A percentile compares a stretch with the other conserved stretches of the same genome.
Conservation (phyloP, 2,888 invertebrate genomes). For the Aporophyla nigra region DNA sequence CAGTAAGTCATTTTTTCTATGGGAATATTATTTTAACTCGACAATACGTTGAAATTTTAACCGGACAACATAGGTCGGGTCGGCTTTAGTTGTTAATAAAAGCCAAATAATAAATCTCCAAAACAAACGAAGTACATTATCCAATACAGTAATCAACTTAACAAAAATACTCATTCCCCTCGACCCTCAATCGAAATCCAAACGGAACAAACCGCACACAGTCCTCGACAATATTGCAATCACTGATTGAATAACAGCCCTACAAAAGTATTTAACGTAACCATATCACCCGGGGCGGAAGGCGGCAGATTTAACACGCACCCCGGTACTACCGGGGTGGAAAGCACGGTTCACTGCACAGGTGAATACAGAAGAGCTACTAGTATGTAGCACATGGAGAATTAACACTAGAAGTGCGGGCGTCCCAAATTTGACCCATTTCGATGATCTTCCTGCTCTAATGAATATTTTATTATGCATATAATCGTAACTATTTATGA, state of each 20-base stretch:
- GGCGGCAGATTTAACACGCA: constrained; percentile 51
- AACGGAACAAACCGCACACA: constrained; percentile 35
- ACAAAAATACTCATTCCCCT: neutral
- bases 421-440: too few species aligned
- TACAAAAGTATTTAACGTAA: constrained; percentile 53
- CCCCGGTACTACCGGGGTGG: constrained; percentile 32
- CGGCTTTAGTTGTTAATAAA: too few species aligned
- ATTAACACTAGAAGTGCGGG: too few species aligned
- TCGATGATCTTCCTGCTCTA: too few species aligned
- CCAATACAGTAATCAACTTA: neutral
- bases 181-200: constrained; percentile 11
- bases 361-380: constrained; percentile 26
- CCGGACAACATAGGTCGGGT: too few species aligned
- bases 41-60: too few species aligned
- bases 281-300: constrained; percentile 51
- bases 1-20: too few species aligned
- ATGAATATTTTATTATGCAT: too few species aligned
- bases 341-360: neutral
- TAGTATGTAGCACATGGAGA: neutral
- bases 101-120: neutral
- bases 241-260: constrained; percentile 56
- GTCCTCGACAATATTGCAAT: constrained; percentile 35
- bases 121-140: constrained; percentile 8
- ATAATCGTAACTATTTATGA: too few species aligned
- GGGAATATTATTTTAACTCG: too few species aligned